Conservation (phyloP, 2,113 vertebrate genomes). For the Bubo bubo region DNA sequence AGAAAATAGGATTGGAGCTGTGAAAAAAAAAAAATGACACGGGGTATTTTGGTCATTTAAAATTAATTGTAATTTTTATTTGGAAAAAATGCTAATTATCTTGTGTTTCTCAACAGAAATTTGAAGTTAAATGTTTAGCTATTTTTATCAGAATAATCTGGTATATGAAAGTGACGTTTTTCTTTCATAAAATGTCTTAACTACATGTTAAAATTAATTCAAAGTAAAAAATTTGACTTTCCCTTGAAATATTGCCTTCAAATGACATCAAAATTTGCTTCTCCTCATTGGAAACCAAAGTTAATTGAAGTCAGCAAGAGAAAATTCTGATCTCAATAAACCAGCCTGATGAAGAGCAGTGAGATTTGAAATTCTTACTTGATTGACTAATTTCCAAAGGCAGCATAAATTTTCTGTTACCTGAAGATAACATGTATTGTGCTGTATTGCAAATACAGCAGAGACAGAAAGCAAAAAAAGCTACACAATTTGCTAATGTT, state of each 20-base stretch:
- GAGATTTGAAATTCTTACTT: background rate
- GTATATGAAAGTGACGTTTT: background rate
- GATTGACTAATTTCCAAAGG: background rate
- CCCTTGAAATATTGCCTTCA: background rate
- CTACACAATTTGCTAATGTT: background rate
- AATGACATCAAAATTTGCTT: background rate
- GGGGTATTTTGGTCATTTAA: background rate
- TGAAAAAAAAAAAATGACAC: fast-evolving
- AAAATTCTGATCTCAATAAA: background rate
- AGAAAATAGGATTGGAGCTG: background rate
- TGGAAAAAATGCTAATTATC: background rate
- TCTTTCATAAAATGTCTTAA: background rate
- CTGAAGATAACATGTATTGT: background rate
- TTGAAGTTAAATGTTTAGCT: background rate
- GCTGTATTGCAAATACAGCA: background rate
- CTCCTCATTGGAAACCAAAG: background rate
- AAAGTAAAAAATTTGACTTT: background rate
- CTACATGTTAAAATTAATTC: background rate
- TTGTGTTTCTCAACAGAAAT: background rate
- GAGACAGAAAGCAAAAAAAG: background rate
- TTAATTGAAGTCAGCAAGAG: background rate
- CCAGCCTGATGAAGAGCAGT: background rate
- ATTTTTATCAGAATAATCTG: background rate
- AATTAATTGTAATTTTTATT: background rate
- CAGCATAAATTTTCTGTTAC: background rate